Evolutionary conservation across 2,797 vertebrate species (phyloP), one percentile per base, ranked within the genome.

Genomic region (Muscicapa striata): DNA sequence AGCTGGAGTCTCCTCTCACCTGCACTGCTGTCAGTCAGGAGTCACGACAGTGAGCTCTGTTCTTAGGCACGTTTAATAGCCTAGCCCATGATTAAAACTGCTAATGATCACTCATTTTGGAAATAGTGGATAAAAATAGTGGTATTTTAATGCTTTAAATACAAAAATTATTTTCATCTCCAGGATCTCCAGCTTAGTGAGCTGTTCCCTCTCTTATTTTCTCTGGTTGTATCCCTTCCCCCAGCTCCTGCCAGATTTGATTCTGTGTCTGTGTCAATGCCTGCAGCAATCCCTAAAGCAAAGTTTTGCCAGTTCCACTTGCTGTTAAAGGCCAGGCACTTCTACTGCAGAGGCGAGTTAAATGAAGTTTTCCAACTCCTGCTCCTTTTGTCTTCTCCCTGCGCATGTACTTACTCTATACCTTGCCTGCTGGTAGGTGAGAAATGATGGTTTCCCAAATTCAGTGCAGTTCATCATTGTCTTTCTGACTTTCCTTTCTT

Each of bases 211-310:
- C 38, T 57, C 24, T 59, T 51, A 34, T 72, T 87, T 93, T 86
- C 82, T 85, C 57, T 69, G n/a, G 5, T 58, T 90, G 27, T 81
- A 29, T 94, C 66, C 82, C 89, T 91, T 36, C 67, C 63, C 52
- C n/a, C 54, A 75, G 26, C 66, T 82, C 54, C 79, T 75, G 75
- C 57, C 87, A 76, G 83, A 52, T 84, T 54, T 90, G 27, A 90
- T 94, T 93, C 67, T 84, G 26, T 90, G 87, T 91, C 83, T 90
- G 18, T 89, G 94, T 91, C 57, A 74, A 52, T 64, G 96, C 87
- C 73, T 89, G 58, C 86, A 73, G 79, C 69, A 92, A 84, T 84
- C 75, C 80, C 81, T 90, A 13, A 69, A 90, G 87, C 92, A 83
- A 86, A 63, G 73, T 91, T 85, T 92, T 88, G 57, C 63, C 85